These are phyloP conservation scores for Sclerodermus sp. DNA, from an alignment of 2,888 invertebrate species.

Conservation along the genomic window DNA sequence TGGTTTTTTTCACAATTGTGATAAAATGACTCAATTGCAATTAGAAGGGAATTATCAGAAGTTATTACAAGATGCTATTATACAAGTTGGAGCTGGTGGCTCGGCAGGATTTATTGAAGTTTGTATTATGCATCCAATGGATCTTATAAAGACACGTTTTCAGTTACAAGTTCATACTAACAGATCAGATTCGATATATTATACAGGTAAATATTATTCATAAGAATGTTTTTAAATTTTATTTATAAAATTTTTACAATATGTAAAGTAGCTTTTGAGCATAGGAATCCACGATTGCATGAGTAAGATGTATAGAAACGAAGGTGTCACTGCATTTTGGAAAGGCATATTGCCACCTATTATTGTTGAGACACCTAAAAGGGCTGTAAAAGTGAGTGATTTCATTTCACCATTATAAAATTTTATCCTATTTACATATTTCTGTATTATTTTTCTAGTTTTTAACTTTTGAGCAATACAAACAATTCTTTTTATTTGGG, in stretches of 20 bases:
- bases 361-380: slow-evolving; percentile 90
- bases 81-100: slow-evolving; percentile 86
- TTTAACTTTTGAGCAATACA: slow-evolving; percentile 91
- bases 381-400: slow-evolving; percentile 76
- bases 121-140: slow-evolving; percentile 94
- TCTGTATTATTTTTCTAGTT: slow-evolving; percentile 63
- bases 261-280: slow-evolving; percentile 14
- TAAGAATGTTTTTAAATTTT: too few species aligned
- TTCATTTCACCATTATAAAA: slow-evolving; percentile 3
- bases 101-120: slow-evolving; percentile 92
- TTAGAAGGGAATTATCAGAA: too few species aligned
- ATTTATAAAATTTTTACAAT: background rate
- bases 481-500: slow-evolving; percentile 81
- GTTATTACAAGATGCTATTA: slow-evolving; percentile 69
- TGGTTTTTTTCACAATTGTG: too few species aligned
- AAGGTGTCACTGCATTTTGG: slow-evolving; percentile 85
- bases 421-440: background rate
- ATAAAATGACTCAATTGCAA: too few species aligned
- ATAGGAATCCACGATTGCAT: slow-evolving; percentile 85
- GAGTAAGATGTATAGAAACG: slow-evolving; percentile 81
- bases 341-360: slow-evolving; percentile 94
- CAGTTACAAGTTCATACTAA: slow-evolving; percentile 69
- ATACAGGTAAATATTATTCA: slow-evolving; percentile 45
- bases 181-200: slow-evolving; percentile 46
- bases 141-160: slow-evolving; percentile 88